Evolutionary conservation across 2,113 vertebrate genomes (phyloP).

Genomic region (Hippocampus mohnikei): DNA sequence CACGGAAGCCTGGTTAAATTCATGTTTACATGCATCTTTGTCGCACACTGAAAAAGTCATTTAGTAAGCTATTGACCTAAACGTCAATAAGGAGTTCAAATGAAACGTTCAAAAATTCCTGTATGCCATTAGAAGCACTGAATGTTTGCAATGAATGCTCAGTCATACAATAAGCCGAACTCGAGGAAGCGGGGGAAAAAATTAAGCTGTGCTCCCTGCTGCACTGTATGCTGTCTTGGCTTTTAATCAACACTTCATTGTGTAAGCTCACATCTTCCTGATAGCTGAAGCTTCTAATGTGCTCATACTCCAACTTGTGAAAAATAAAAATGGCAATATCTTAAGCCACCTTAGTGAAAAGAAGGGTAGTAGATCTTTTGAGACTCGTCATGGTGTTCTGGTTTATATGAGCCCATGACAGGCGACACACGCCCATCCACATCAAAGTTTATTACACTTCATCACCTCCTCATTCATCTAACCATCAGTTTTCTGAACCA

Average conservation of each 20-base stretch:
- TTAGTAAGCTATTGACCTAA: conserved; percentile 45
- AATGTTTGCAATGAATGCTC: conserved; percentile 25
- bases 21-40: conserved; percentile 30
- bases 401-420: conserved; percentile 70
- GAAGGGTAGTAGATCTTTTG: conserved; percentile 57
- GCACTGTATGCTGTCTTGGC: conserved; percentile 25
- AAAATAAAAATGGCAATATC: background rate
- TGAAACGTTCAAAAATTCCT: conserved; percentile 37
- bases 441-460: conserved; percentile 77
- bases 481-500: too few relatives aligned
- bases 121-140: conserved; percentile 33
- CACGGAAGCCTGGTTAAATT: conserved; percentile 16
- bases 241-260: conserved; percentile 25
- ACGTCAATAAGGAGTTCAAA: conserved; percentile 31
- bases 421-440: conserved; percentile 64
- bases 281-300: background rate
- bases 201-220: conserved; percentile 27
- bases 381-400: conserved; percentile 61
- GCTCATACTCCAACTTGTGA: background rate
- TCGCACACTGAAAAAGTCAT: conserved; percentile 39
- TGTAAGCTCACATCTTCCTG: conserved; percentile 4
- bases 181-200: conserved; percentile 10
- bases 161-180: conserved; percentile 21
- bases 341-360: background rate
- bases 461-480: conserved; percentile 56